Conservation (phyloP, 2,797 vertebrate species). For the Lithobates pipiens region DNA sequence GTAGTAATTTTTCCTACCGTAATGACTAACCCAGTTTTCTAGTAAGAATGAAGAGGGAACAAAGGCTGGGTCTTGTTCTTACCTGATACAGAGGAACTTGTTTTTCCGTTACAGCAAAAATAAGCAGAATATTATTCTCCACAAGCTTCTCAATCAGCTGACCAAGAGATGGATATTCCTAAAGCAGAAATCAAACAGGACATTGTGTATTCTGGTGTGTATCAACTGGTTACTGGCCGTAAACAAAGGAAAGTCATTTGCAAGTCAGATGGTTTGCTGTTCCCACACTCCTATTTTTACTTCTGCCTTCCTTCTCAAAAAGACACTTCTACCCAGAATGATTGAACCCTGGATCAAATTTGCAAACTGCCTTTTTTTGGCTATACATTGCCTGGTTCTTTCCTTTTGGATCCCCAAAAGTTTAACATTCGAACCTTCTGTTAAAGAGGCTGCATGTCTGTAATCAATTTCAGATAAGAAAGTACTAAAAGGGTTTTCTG, state of each 20-base stretch:
- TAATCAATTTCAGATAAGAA: too few relatives aligned
- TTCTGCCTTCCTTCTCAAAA: too few relatives aligned
- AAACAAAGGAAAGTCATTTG: neutral
- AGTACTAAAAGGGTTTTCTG: too few relatives aligned
- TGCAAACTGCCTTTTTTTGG: too few relatives aligned
- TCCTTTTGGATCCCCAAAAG: too few relatives aligned
- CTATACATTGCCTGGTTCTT: too few relatives aligned
- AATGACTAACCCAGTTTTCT: neutral
- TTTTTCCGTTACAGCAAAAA: conserved; percentile 91
- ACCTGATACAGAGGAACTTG: conserved; percentile 90
- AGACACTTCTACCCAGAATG: too few relatives aligned
- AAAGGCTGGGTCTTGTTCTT: conserved; percentile 61
- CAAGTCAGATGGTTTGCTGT: too few relatives aligned
- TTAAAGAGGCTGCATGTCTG: too few relatives aligned
- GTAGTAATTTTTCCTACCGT: neutral
- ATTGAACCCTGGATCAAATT: too few relatives aligned
- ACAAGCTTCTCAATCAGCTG: conserved; percentile 95
- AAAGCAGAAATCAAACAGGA: conserved; percentile 56
- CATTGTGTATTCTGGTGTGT: neutral
- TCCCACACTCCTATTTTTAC: too few relatives aligned
- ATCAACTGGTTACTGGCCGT: neutral
- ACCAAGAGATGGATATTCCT: conserved; percentile 97
- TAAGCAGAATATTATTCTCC: conserved; percentile 94
- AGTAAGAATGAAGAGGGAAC: neutral
- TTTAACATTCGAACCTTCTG: too few relatives aligned